Base-by-base conservation (phyloP, 2,113 vertebrate genomes). In the Limnothrissa miodon region DNA sequence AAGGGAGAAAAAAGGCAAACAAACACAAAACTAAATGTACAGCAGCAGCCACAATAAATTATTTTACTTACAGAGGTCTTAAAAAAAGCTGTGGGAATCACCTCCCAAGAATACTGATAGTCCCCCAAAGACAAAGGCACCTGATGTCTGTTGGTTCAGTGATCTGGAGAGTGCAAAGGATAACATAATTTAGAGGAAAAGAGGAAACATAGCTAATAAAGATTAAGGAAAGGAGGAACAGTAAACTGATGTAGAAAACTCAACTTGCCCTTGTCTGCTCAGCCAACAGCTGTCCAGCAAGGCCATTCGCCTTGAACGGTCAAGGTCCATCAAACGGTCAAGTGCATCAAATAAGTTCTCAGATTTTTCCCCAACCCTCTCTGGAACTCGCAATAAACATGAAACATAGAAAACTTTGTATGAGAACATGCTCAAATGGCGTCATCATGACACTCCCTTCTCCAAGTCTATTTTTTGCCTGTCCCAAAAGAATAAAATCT, bases 101-200 rank as follows among this genome's bases (percentile, higher is more conserved):
- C 85, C 80, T 25, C 46, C 85, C 81, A 88, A 85, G 25, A 86
- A 62, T 80, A 85, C 66, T 21, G 81, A 80, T 36, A 86, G 80
- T 44, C 83, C 83, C 4, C 4, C n/a, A 13, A 82, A 90, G 81
- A 33, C 84, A 85, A 80, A 90, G 85, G 78, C 48, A 83, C 78
- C 81, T 79, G 25, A 86, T 36, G 11, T 83, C 78, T 78, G 81
- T 86, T 82, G 86, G 78, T 46, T 87, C 83, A 17, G 86, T 80
- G 62, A 81, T 87, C 83, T 82, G 83, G 25, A 62, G 78, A 59
- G 25, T 25, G 23, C 21, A 59, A 21, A 59, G 21, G 25, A 59
- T 23, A 86, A 81, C 39, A 81, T 29, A 62, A 46, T 79, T 79
- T 59, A 17, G 15, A 51, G 53, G 9, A 10, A 53, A 21, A 74